phyloP scores from a whole-genome alignment of 2,797 vertebrate genomes.

The Acanthurus lineatus region DNA sequence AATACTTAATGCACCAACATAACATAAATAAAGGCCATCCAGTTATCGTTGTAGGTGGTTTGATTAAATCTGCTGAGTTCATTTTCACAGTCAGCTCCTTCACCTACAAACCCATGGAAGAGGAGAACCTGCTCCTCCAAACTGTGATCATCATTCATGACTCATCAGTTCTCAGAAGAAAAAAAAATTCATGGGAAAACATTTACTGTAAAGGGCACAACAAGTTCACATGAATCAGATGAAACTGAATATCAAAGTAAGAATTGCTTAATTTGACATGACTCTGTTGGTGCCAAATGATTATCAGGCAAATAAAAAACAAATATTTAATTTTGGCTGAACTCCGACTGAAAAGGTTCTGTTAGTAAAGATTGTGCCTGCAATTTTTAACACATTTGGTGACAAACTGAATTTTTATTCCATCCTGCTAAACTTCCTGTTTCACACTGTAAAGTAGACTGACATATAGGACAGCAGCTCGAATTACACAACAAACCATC shows the following conservation, averaged over 20 bases:
- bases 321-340: constrained; percentile 38
- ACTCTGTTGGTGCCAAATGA: neutral
- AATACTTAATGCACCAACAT: constrained; percentile 77
- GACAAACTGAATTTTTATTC: neutral
- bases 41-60: constrained; percentile 27
- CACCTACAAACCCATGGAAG: constrained; percentile 17
- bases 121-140: constrained; percentile 80
- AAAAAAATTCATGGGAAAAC: constrained; percentile 15
- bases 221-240: neutral
- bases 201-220: constrained; percentile 32
- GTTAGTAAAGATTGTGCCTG: constrained; percentile 7
- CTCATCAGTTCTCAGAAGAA: constrained; percentile 38
- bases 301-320: constrained; percentile 26
- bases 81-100: constrained; percentile 62
- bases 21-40: constrained; percentile 75
- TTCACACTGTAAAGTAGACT: neutral
- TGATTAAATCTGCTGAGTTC: constrained; percentile 37
- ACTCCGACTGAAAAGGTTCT: neutral
- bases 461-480: neutral
- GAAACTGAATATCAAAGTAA: constrained; percentile 4
- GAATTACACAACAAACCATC: constrained; percentile 6
- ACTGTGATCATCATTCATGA: constrained; percentile 37
- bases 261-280: constrained; percentile 7
- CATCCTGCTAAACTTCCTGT: neutral
- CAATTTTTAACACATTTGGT: constrained; percentile 1